Percentiles rank a stretch among this genome's conserved stretches.
Evolutionary conservation across 2,888 invertebrate genomes (phyloP).

Genomic region (Ceramica pisi): DNA sequence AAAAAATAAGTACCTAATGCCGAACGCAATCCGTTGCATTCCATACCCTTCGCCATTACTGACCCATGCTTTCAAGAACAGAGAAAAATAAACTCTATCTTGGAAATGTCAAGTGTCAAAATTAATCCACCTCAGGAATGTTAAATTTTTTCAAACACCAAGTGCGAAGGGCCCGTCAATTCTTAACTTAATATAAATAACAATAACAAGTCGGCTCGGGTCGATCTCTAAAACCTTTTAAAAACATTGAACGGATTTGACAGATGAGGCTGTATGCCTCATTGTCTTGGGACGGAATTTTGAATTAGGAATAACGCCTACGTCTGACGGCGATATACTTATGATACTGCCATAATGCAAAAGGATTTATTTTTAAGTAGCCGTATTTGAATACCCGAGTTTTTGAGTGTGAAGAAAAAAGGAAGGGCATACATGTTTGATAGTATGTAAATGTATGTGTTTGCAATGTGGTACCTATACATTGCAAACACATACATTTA

Average conservation of each 20-base stretch:
- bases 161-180: constrained; percentile 88
- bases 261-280: constrained; percentile 80
- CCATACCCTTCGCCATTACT: constrained; percentile 82
- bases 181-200: constrained; percentile 89
- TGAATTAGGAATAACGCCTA: constrained; percentile 64
- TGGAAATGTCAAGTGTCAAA: constrained; percentile 70
- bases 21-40: constrained; percentile 88
- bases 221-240: constrained; percentile 83
- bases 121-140: constrained; percentile 45
- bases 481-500: too few relatives aligned
- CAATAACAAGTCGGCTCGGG: constrained; percentile 85
- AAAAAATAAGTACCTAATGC: constrained; percentile 89
- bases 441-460: too few relatives aligned
- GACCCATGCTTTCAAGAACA: constrained; percentile 63
- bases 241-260: constrained; percentile 87
- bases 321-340: constrained; percentile 50
- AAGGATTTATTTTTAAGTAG: constrained; percentile 25
- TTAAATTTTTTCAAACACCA: constrained; percentile 75
- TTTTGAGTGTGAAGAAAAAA: background rate
- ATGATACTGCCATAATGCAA: constrained; percentile 37
- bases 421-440: background rate
- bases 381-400: background rate
- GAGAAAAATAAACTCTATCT: constrained; percentile 51
- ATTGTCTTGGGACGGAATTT: constrained; percentile 76
- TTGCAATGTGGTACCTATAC: too few relatives aligned